Percentiles rank a stretch among this genome's conserved stretches.
phyloP scores from a whole-genome alignment of 2,888 invertebrate genomes.

The Fabriciana adippe region DNA sequence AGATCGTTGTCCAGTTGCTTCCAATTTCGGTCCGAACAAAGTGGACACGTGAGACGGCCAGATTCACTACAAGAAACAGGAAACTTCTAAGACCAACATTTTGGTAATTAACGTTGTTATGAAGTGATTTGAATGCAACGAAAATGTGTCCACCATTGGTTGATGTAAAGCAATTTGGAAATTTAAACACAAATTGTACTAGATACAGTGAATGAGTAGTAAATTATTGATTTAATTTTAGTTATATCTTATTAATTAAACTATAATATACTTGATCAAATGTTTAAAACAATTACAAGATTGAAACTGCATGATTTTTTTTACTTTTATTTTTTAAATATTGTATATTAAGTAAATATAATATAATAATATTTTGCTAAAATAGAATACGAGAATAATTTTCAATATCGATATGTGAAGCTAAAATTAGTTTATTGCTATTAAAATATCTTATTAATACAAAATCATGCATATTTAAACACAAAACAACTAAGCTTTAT shows the following conservation, averaged over 20 bases:
- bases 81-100: neutral
- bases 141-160: constrained; percentile 5
- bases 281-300: neutral
- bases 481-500: constrained; percentile 16
- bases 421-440: too few species aligned
- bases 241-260: neutral
- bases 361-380: neutral
- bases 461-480: constrained; percentile 23
- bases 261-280: neutral
- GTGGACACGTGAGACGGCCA: constrained; percentile 90
- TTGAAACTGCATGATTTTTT: neutral
- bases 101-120: neutral
- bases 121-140: neutral
- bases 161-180: neutral
- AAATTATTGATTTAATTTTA: neutral
- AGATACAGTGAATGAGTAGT: neutral
- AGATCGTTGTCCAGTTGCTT: constrained; percentile 94
- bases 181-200: neutral
- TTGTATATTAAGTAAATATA: neutral
- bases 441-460: neutral
- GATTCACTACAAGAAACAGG: constrained; percentile 81
- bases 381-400: too few species aligned
- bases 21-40: constrained; percentile 94
- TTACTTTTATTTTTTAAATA: neutral
- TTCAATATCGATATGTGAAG: too few species aligned